Evolutionary conservation across 2,113 vertebrate genomes (phyloP).

Genomic region (Scatophagus argus): DNA sequence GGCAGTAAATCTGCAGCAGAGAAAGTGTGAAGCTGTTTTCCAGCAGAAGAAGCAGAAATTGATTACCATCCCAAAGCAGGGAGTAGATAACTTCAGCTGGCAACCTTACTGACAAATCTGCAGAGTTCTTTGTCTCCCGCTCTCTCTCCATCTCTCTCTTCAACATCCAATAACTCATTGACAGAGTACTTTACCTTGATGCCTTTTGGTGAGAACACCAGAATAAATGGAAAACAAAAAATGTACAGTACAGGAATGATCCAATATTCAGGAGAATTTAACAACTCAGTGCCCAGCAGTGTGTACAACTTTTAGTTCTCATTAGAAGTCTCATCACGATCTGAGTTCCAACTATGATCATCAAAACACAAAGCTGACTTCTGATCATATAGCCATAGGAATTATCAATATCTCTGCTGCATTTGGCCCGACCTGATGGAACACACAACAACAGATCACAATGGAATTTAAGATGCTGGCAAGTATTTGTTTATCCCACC

Average conservation of each 20-base stretch:
- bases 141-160: slow-evolving; percentile 25
- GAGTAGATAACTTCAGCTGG: slow-evolving; percentile 68
- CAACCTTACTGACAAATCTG: slow-evolving; percentile 54
- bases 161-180: slow-evolving; percentile 58
- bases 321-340: background rate
- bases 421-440: background rate
- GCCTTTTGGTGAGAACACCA: slow-evolving; percentile 2
- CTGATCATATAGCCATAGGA: background rate
- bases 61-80: slow-evolving; percentile 64
- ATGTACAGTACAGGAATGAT: slow-evolving; percentile 18
- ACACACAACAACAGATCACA: background rate
- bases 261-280: slow-evolving; percentile 36
- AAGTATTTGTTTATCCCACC: background rate
- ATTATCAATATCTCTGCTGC: background rate
- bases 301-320: slow-evolving; percentile 6
- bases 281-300: slow-evolving; percentile 18
- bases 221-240: slow-evolving; percentile 51
- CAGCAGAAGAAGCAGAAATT: slow-evolving; percentile 62
- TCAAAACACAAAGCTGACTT: slow-evolving; percentile 8
- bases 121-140: slow-evolving; percentile 41
- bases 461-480: background rate
- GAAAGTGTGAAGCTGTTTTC: slow-evolving; percentile 57
- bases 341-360: background rate
- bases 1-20: slow-evolving; percentile 55
- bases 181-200: slow-evolving; percentile 41